Evolutionary conservation across 2,113 vertebrate genomes (phyloP).

Genomic region (Ivindomyrus marchei): DNA sequence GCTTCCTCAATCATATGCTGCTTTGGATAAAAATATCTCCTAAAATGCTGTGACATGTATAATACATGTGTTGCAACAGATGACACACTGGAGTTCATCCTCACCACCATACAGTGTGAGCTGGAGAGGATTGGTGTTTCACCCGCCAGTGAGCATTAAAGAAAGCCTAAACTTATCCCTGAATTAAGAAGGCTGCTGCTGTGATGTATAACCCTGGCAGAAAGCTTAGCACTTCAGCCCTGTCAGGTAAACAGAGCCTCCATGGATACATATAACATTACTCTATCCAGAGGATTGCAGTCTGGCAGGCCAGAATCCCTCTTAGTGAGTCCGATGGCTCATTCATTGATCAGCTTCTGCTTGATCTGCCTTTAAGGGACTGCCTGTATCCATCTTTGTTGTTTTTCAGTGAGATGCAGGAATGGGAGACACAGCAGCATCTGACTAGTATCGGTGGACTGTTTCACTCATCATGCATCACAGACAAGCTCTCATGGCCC

Average conservation of each 20-base stretch:
- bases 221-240: background rate
- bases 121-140: background rate
- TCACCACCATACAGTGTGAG: background rate
- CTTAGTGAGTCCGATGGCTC: background rate
- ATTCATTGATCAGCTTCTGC: slow-evolving; percentile 1
- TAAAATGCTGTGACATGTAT: background rate
- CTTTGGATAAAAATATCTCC: background rate
- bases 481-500: background rate
- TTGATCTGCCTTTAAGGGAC: background rate
- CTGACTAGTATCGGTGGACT: background rate
- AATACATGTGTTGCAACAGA: background rate
- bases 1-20: background rate
- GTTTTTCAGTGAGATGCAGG: background rate
- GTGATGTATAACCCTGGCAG: background rate
- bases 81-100: background rate
- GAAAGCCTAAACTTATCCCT: background rate
- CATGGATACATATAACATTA: background rate
- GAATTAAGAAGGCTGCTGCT: background rate
- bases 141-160: background rate
- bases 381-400: background rate
- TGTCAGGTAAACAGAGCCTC: background rate
- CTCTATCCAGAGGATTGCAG: background rate
- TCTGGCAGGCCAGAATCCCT: background rate
- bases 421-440: background rate
- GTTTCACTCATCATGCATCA: background rate